These are phyloP conservation scores for Arctocebus calabarensis DNA, from an alignment of 2,797 vertebrate species.

Conservation along the genomic window DNA sequence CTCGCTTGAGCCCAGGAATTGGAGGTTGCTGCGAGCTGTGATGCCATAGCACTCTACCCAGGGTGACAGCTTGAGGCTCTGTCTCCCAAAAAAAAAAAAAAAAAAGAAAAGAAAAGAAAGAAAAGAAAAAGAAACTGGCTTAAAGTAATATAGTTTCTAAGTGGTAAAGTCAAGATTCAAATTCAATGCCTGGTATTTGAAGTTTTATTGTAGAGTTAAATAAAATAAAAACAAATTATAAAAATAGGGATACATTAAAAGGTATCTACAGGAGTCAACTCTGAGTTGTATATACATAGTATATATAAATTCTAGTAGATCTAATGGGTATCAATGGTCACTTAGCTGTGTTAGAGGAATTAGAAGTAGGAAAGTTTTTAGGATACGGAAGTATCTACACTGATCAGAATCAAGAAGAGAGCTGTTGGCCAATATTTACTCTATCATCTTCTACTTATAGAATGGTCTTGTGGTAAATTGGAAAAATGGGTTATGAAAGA, in stretches of 20 bases:
- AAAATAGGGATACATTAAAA: neutral
- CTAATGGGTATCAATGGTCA: neutral
- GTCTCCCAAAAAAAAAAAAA: no score
- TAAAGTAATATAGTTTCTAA: neutral
- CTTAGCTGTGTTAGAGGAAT: neutral
- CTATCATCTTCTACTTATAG: neutral
- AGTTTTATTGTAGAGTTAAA: neutral
- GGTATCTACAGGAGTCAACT: neutral
- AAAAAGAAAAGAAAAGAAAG: neutral
- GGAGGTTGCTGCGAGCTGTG: no score
- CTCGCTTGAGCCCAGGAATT: no score
- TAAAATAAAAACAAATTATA: neutral
- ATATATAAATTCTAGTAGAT: neutral
- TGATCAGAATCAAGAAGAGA: neutral
- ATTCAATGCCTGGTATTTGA: neutral
- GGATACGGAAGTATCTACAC: neutral
- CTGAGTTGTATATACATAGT: neutral
- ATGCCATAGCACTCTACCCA: no score
- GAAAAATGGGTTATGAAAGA: neutral
- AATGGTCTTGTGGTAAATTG: neutral
- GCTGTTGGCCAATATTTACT: neutral
- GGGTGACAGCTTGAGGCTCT: no score
- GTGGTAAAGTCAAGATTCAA: neutral
- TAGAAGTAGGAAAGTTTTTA: neutral
- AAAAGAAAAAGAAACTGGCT: neutral